Conservation (phyloP, 2,888 invertebrate species). For the Hirtodrosophila trivittata region DNA sequence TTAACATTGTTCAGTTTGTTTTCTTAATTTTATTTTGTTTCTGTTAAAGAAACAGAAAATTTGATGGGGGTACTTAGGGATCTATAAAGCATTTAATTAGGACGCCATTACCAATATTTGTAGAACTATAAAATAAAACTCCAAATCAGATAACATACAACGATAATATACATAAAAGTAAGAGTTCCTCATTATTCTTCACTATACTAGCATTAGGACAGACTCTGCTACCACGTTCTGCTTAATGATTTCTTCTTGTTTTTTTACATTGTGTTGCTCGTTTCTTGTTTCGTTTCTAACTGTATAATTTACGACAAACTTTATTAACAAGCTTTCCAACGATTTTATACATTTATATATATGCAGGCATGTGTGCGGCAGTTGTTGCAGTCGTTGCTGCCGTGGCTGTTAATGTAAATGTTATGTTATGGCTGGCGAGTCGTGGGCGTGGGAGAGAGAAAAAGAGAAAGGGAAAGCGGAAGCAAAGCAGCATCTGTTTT, state of each 20-base stretch:
- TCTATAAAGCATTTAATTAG: conserved; percentile 50
- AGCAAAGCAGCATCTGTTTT: conserved; percentile 41
- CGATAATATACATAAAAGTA: no score
- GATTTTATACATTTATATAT: conserved; percentile 75
- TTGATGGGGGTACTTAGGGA: conserved; percentile 31
- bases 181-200: no score
- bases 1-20: conserved; percentile 22
- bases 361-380: conserved; percentile 79
- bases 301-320: conserved; percentile 51
- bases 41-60: conserved; percentile 12
- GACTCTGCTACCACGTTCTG: neutral
- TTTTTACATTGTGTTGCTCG: conserved; percentile 16
- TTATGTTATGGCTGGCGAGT: conserved; percentile 52
- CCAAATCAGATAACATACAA: conserved; percentile 33
- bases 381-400: conserved; percentile 66
- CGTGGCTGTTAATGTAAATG: conserved; percentile 52
- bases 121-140: conserved; percentile 56
- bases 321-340: conserved; percentile 75
- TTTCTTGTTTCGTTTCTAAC: conserved; percentile 47
- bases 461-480: conserved; percentile 42
- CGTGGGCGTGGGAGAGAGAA: conserved; percentile 54
- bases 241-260: conserved; percentile 2
- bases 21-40: conserved; percentile 13
- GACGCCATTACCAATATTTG: conserved; percentile 48
- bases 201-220: no score